Base-by-base conservation (phyloP, 2,113 vertebrate species). In the Halcyon senegalensis region DNA sequence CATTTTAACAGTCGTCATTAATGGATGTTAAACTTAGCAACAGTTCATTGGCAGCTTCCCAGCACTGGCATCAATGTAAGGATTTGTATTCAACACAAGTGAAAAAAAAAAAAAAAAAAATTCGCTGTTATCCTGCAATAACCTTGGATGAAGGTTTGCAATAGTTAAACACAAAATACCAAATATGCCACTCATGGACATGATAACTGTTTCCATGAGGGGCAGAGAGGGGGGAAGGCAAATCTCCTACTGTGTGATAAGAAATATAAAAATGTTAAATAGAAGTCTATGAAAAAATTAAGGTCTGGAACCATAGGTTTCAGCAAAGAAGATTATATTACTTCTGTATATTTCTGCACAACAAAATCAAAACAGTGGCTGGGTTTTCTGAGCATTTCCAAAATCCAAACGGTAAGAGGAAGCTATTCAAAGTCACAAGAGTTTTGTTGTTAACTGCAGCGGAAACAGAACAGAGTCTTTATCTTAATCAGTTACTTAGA, bases 31-130 rank as follows among this genome's bases (percentile, higher is more conserved):
- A 96, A 91, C 53, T 81, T 85, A 58, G 43, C 92, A 91, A 86
- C 76, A 78, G 33, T 68, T 94, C 59, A 41, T 10, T 97, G 94
- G 91, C 87, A 96, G 87, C 66, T 95, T 88, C 84, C 84, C 91
- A 96, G 93, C 72, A 44, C 59, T 16, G 60, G 16, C 91, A 87
- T 21, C 78, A 78, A 16, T 51, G 13, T 85, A 84, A 94, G 78
- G 68, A 93, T 93, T 96, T 90, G 63, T 70, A 66, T 88, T 87
- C 83, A 39, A 94, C 92, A 93, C 39, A 92, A 60, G 69, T 69
- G 8, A 2, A 9, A 7, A 15, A 23, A 27, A 55, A 21, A 13
- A 16, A 20, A 14, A n/a, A 64, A 87, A 79, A 85, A 43, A 16
- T 59, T 30, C 17, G 85, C 75, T 74, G 44, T 62, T 93, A 44